A percentile compares a stretch with the other conserved stretches of the same genome.
These are phyloP conservation scores for Aspiorhynchus laticeps DNA, from an alignment of 2,113 vertebrate species.

Conservation along the genomic window DNA sequence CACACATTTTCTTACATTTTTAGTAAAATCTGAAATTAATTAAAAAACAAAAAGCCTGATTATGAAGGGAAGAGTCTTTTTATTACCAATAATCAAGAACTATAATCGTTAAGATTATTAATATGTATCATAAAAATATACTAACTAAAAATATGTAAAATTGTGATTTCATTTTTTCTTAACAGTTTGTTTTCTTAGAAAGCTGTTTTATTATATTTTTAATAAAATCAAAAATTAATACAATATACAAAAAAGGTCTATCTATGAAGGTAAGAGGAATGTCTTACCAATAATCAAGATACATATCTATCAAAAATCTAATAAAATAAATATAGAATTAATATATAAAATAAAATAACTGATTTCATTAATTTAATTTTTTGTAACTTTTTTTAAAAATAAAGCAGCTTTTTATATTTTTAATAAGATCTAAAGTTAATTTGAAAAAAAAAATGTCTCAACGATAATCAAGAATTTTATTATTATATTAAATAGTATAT, in stretches of 20 bases:
- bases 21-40: background rate
- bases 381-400: too few species aligned
- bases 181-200: background rate
- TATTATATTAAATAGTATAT: too few species aligned
- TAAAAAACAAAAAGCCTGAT: background rate
- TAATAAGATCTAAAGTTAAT: too few species aligned
- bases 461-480: too few species aligned
- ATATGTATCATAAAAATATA: background rate
- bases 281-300: too few species aligned
- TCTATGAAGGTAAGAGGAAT: too few species aligned
- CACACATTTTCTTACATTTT: background rate
- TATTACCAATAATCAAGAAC: background rate
- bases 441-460: too few species aligned
- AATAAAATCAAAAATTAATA: background rate
- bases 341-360: too few species aligned
- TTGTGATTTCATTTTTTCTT: background rate
- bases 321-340: too few species aligned
- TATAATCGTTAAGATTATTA: background rate
- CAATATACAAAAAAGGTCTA: background rate
- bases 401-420: too few species aligned
- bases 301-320: too few species aligned
- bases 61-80: background rate
- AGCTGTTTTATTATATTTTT: background rate
- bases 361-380: too few species aligned
- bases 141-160: background rate